phyloP scores from a whole-genome alignment of 2,888 invertebrate species.

The Habroteleia sp. region DNA sequence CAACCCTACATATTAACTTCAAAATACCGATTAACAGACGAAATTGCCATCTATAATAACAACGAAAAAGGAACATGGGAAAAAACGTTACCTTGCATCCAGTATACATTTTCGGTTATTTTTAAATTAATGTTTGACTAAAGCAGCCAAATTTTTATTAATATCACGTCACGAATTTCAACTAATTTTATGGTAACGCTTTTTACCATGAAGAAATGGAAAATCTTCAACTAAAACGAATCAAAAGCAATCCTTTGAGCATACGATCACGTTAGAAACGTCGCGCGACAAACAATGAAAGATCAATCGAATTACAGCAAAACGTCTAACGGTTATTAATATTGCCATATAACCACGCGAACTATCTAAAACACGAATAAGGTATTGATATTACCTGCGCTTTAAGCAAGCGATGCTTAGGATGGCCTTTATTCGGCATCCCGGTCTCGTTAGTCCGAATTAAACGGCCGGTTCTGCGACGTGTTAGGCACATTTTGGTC shows the following conservation, averaged over 20 bases:
- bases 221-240: slow-evolving; percentile 6
- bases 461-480: slow-evolving; percentile 57
- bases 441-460: slow-evolving; percentile 56
- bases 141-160: no score
- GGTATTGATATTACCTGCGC: slow-evolving; percentile 56
- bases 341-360: slow-evolving; percentile 44
- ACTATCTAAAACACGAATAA: slow-evolving; percentile 60
- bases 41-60: slow-evolving; percentile 17
- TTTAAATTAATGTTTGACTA: no score
- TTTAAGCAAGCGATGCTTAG: slow-evolving; percentile 50
- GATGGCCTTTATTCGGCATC: slow-evolving; percentile 56
- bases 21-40: slow-evolving; percentile 36
- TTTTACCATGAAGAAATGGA: no score
- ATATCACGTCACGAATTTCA: no score
- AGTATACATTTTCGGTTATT: no score
- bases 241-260: not conserved
- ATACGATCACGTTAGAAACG: not conserved
- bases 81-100: no score
- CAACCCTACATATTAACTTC: slow-evolving; percentile 14
- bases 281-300: slow-evolving; percentile 5
- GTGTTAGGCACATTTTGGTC: slow-evolving; percentile 61
- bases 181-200: no score
- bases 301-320: slow-evolving; percentile 7
- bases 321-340: slow-evolving; percentile 34
- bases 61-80: not conserved